Conservation (phyloP, 2,113 vertebrate species). For the Conger conger region DNA sequence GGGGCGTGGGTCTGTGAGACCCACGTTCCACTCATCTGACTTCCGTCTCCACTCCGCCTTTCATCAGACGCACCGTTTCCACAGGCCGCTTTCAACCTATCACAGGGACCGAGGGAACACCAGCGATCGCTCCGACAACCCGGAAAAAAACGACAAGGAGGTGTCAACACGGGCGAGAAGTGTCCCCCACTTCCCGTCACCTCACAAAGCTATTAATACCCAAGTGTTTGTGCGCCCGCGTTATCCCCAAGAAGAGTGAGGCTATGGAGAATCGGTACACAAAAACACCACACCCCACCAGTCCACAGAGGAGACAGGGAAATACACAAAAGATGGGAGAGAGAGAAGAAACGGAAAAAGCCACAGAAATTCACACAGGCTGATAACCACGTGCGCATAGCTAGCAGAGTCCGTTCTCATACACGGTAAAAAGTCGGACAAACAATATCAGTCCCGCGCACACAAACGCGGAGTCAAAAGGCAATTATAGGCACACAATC, state of each 20-base stretch:
- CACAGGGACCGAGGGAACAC: background rate
- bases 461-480: background rate
- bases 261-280: background rate
- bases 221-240: background rate
- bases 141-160: background rate
- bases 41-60: background rate
- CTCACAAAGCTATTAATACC: background rate
- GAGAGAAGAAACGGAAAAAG: background rate
- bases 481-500: background rate
- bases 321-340: background rate
- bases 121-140: background rate
- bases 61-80: background rate
- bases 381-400: background rate
- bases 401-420: too few relatives aligned
- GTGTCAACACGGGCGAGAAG: background rate
- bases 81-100: background rate
- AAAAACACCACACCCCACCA: background rate
- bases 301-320: background rate
- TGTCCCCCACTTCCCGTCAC: background rate
- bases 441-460: background rate
- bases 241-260: background rate
- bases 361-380: background rate
- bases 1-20: background rate
- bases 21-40: background rate
- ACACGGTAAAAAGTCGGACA: background rate